phyloP scores from a whole-genome alignment of 2,888 invertebrate genomes.

The Ctenicera cuprea region DNA sequence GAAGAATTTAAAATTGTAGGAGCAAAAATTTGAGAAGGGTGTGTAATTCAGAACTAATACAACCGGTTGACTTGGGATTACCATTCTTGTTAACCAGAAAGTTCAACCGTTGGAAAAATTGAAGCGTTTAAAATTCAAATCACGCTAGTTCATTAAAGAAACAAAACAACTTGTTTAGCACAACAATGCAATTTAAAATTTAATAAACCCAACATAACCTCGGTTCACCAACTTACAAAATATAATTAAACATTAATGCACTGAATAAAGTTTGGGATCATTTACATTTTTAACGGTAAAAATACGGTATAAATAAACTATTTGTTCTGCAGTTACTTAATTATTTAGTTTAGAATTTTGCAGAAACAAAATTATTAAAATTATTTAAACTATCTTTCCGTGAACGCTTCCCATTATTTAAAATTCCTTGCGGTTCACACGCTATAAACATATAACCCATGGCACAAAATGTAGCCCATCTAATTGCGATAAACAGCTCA shows the following conservation, averaged over 20 bases:
- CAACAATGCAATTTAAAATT: constrained; percentile 1
- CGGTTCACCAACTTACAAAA: too few relatives aligned
- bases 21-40: not conserved
- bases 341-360: too few relatives aligned
- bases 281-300: too few relatives aligned
- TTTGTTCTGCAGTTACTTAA: too few relatives aligned
- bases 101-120: constrained; percentile 1
- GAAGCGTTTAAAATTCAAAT: constrained; percentile 6
- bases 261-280: too few relatives aligned
- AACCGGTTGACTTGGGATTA: constrained; percentile 14
- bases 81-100: constrained; percentile 17
- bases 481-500: not conserved
- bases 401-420: too few relatives aligned
- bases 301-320: too few relatives aligned
- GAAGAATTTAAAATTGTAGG: too few relatives aligned
- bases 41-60: not conserved
- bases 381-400: too few relatives aligned
- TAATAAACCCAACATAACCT: not conserved
- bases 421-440: too few relatives aligned
- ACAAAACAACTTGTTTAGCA: constrained; percentile 5
- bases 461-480: not conserved
- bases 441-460: not conserved
- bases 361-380: too few relatives aligned
- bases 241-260: too few relatives aligned
- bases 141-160: constrained; percentile 5